Evolutionary conservation across 2,113 vertebrate species (phyloP), one percentile per base, ranked within the genome.

Genomic region (Albula goreensis): DNA sequence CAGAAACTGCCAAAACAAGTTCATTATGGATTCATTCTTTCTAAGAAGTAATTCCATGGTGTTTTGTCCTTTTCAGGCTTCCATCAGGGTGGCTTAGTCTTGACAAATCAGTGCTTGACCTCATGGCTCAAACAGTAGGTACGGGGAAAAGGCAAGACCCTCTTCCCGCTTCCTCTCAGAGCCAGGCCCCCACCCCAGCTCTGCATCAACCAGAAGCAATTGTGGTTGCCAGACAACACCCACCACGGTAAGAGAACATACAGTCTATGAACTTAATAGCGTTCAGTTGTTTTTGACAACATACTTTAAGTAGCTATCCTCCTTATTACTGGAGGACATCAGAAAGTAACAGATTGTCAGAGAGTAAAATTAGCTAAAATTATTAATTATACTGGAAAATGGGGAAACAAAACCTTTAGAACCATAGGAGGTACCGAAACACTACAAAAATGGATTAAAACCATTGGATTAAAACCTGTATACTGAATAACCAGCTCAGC

Each of bases 71-170:
- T 22, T 48, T 90, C 31, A 99, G 98, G 91, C 89, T 97, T 13
- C 98, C 98, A 0, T 99, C 98, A 0, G 97, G 97, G 25, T 99
- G 98, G 98, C 95, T 99, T 22, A 96, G 96, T 84, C 93, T 98
- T 92, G 97, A 99, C 87, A 93, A 94, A 50, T 97, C 98, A 0
- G 90, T 99, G 60, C 95, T 99, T 70, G 97, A 97, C 87, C 93
- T 97, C 1, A 92, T 99, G 85, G 97, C 96, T 13, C 97, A 97
- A 93, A 97, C 96, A 0, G 93, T 99, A 2, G 95, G 96, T 78
- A 93, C 92, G 5, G 96, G 93, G n/a, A 92, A 95, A 84, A 96
- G 94, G 85, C 94, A 93, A 77, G 98, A 96, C 87, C 78, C 90
- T 1, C 88, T 51, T 0, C 0, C 83, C 0, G 31, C 86, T 50